Base-by-base conservation (phyloP, 2,113 vertebrate genomes). In the Semnornis frantzii region DNA sequence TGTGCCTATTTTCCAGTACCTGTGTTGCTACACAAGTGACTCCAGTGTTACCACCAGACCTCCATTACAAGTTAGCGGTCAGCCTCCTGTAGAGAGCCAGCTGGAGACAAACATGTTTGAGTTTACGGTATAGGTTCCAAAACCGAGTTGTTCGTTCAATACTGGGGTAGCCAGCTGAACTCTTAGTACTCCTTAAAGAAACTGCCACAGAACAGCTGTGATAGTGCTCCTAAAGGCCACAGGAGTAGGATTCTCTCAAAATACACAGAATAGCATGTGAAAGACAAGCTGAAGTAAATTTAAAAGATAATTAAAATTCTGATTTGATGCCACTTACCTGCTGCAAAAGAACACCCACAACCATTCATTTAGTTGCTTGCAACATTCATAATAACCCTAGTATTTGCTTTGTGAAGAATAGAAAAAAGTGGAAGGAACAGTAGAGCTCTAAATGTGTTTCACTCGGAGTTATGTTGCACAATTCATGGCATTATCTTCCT, bases 1-100 rank as follows among this genome's bases (percentile, higher is more conserved):
- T 17, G 20, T 37, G 46, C 39, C 72, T 92, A 12, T 55, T 82
- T 83, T 69, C 57, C 82, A n/a, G 65, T 25, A 63, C 13, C n/a
- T 50, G 60, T 18, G 30, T 7, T 57, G 87, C 55, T 75, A 44
- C 87, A 92, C 77, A 66, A 33, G 58, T 23, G 58, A 70, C 66
- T 85, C 89, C 85, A 48, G 48, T 52, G 85, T 84, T 78, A 88
- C 94, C 94, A 92, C 89, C 46, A 75, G 94, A 96, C 92, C 95
- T 96, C 93, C 92, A 95, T 94, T 87, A 90, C 85, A 95, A 96
- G 94, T 82, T 78, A 96, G 78, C 42, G 85, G 97, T 97, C 95
- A 97, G 82, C 84, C 73, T 78, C 92, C 96, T n/a, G 19, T 58
- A 80, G 54, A 97, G 81, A 91, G 85, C 64, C 88, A 83, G 94